These are phyloP conservation scores for Haliclona indistincta DNA, from an alignment of 37 sponge, comb jelly and placozoan genomes.

Conservation along the genomic window DNA sequence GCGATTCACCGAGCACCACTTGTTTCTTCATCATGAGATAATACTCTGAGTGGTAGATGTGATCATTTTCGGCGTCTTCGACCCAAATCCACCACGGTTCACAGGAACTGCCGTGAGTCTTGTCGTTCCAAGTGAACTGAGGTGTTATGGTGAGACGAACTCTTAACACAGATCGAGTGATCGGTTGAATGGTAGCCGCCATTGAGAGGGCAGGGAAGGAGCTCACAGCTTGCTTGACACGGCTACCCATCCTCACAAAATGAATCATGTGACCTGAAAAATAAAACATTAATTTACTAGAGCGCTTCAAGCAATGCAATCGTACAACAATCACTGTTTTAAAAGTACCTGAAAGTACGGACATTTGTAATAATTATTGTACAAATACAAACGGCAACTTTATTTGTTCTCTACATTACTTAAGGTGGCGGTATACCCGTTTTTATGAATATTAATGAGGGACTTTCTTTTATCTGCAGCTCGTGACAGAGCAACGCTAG, in stretches of 20 bases:
- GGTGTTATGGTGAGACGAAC: constrained; percentile 83
- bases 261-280: constrained; percentile 78
- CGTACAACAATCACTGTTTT: too few relatives aligned
- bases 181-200: constrained; percentile 87
- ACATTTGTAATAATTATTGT: too few relatives aligned
- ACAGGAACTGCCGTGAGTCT: constrained; percentile 70
- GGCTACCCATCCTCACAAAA: constrained; percentile 76
- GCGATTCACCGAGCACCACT: constrained; percentile 66
- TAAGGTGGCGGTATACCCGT: too few relatives aligned
- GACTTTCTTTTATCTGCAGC: too few relatives aligned
- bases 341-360: too few relatives aligned
- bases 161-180: constrained; percentile 90
- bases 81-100: constrained; percentile 99
- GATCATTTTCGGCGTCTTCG: constrained; percentile 87
- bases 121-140: constrained; percentile 88
- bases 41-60: constrained; percentile 94
- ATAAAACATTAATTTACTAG: too few relatives aligned
- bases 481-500: too few relatives aligned
- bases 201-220: constrained; percentile 75
- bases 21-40: constrained; percentile 91
- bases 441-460: too few relatives aligned
- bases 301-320: too few relatives aligned
- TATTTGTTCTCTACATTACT: too few relatives aligned
- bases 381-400: too few relatives aligned
- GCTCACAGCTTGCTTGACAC: constrained; percentile 60